Conservation (phyloP, 2,888 invertebrate genomes). For the Lacanobia wlatinum region DNA sequence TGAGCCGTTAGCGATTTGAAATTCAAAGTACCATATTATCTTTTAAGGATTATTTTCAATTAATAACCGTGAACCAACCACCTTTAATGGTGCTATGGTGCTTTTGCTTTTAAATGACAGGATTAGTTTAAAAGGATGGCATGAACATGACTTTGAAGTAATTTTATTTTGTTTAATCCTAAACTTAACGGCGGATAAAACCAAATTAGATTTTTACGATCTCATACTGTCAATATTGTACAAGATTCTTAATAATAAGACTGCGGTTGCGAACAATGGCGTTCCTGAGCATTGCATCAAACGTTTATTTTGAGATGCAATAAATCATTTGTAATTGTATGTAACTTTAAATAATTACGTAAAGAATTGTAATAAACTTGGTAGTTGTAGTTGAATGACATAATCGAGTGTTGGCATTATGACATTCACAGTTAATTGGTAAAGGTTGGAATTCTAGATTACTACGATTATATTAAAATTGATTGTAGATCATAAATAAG, state of each 20-base stretch:
- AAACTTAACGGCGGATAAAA: conserved; percentile 11
- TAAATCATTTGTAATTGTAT: conserved; percentile 58
- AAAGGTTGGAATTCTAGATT: conserved; percentile 44
- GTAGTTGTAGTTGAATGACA: conserved; percentile 57
- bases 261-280: conserved; percentile 36
- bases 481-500: conserved; percentile 6
- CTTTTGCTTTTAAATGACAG: conserved; percentile 40
- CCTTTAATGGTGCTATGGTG: conserved; percentile 21
- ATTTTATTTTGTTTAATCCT: conserved; percentile 57
- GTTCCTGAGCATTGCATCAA: conserved; percentile 46
- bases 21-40: conserved; percentile 58
- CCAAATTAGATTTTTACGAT: conserved; percentile 48
- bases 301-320: conserved; percentile 51
- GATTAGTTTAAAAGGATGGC: conserved; percentile 45
- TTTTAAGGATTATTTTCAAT: conserved; percentile 60
- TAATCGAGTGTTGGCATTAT: conserved; percentile 55
- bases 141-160: conserved; percentile 17
- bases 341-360: conserved; percentile 57
- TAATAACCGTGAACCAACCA: conserved; percentile 32
- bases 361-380: conserved; percentile 54
- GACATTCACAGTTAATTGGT: conserved; percentile 42
- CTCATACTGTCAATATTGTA: conserved; percentile 41
- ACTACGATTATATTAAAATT: conserved; percentile 16
- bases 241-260: conserved; percentile 28
- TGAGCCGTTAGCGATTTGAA: conserved; percentile 59